phyloP scores from a whole-genome alignment of 2,797 vertebrate genomes.

The Lindbergichthys nudifrons region DNA sequence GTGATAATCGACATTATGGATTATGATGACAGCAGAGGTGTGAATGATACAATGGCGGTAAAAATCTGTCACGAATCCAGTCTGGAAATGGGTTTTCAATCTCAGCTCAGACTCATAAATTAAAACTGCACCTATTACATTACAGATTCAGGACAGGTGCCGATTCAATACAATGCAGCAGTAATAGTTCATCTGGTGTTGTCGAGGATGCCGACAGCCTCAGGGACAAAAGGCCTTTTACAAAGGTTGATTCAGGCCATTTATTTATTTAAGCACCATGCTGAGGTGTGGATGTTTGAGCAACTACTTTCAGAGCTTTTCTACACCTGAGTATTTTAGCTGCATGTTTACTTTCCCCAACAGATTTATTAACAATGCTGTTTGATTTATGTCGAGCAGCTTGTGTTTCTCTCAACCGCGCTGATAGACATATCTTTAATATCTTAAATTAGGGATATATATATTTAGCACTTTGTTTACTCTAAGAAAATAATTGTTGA shows the following conservation, averaged over 20 bases:
- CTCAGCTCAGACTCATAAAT: slow-evolving; percentile 44
- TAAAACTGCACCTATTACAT: slow-evolving; percentile 24
- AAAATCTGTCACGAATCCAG: slow-evolving; percentile 22
- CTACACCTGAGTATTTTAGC: background rate
- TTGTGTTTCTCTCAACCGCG: no score
- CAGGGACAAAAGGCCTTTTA: slow-evolving; percentile 50
- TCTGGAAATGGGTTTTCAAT: slow-evolving; percentile 27
- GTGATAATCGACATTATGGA: slow-evolving; percentile 43
- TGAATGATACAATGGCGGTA: slow-evolving; percentile 18
- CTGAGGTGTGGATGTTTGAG: background rate
- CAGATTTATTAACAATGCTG: slow-evolving; percentile 31
- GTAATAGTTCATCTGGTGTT: slow-evolving; percentile 49
- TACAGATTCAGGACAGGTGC: slow-evolving; percentile 34
- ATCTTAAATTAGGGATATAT: background rate
- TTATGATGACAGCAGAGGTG: slow-evolving; percentile 26
- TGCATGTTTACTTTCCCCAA: slow-evolving; percentile 12
- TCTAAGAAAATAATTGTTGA: slow-evolving; percentile 46
- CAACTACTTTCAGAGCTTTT: slow-evolving; percentile 16
- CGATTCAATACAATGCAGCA: slow-evolving; percentile 29
- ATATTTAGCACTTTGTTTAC: slow-evolving; percentile 47
- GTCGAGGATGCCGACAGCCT: slow-evolving; percentile 41
- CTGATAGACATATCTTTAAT: no score
- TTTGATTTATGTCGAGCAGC: slow-evolving; percentile 24
- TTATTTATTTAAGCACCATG: slow-evolving; percentile 34
- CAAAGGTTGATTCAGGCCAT: slow-evolving; percentile 45